phyloP scores from a whole-genome alignment of 2,888 invertebrate genomes.

The Nomada fucata region DNA sequence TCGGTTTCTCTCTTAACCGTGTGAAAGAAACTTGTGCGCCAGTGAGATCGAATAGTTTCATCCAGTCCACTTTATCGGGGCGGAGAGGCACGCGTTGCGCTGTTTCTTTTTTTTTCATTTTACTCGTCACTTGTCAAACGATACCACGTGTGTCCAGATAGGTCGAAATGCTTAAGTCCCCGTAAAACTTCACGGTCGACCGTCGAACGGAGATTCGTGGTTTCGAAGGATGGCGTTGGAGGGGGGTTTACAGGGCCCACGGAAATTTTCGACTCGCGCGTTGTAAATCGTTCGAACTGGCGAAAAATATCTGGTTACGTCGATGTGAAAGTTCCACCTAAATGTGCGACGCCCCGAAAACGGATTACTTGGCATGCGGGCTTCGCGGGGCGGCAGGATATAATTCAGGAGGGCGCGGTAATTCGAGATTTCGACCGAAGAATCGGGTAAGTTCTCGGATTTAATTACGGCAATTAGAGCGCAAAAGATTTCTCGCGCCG shows the following conservation, averaged over 20 bases:
- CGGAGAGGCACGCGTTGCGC: neutral
- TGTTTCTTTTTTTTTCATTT: neutral
- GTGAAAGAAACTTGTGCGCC: neutral
- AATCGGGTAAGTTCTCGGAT: conserved; percentile 80
- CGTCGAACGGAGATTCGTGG: neutral
- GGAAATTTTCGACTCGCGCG: neutral
- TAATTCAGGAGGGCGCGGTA: conserved; percentile 64
- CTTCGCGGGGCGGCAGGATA: conserved; percentile 50
- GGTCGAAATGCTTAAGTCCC: neutral
- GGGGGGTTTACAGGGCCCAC: neutral
- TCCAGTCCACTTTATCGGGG: neutral
- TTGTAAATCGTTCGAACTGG: neutral
- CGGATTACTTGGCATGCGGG: conserved; percentile 43
- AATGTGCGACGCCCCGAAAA: conserved; percentile 55
- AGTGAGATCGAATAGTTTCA: neutral
- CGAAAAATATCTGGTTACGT: neutral
- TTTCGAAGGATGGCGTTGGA: neutral
- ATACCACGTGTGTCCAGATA: neutral
- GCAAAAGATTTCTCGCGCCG: conserved; percentile 75
- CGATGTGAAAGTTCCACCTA: conserved; percentile 25
- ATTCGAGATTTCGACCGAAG: conserved; percentile 65
- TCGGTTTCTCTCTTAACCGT: neutral
- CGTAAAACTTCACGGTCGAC: neutral
- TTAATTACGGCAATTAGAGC: conserved; percentile 81
- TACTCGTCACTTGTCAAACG: neutral